These are phyloP conservation scores for Malacosoma neustria DNA, from an alignment of 2,888 invertebrate species.

Conservation along the genomic window DNA sequence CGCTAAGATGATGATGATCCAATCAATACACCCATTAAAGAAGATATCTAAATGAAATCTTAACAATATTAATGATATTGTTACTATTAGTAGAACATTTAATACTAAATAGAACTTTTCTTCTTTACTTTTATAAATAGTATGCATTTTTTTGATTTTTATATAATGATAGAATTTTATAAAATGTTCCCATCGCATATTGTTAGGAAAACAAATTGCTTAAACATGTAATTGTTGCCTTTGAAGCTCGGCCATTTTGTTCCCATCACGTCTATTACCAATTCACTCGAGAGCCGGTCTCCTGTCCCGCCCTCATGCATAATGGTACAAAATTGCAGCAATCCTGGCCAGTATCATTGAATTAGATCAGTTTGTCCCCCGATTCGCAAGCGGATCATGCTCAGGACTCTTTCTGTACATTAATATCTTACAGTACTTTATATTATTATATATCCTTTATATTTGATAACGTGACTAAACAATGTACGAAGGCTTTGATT, in stretches of 20 bases:
- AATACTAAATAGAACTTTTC: background rate
- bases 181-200: too few species aligned
- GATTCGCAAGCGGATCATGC: conserved; percentile 16
- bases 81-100: background rate
- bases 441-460: too few species aligned
- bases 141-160: background rate
- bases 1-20: too few species aligned
- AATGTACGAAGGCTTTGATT: conserved; percentile 2
- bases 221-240: background rate
- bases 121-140: background rate
- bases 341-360: conserved; percentile 50
- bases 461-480: conserved; percentile 8
- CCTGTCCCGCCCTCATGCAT: conserved; percentile 57
- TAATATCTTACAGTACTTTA: too few species aligned
- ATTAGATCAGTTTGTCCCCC: conserved; percentile 52
- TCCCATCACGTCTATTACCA: conserved; percentile 42
- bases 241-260: conserved; percentile 15
- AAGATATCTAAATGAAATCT: too few species aligned
- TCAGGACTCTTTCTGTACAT: background rate
- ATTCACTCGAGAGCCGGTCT: conserved; percentile 53
- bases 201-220: background rate
- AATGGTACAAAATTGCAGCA: conserved; percentile 58
- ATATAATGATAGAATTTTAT: too few species aligned
- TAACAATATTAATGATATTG: too few species aligned
- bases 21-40: too few species aligned